Percentiles rank a stretch among this genome's conserved stretches.
These are phyloP conservation scores for Epiblema foenella DNA, from an alignment of 2,888 invertebrate species.

Conservation along the genomic window DNA sequence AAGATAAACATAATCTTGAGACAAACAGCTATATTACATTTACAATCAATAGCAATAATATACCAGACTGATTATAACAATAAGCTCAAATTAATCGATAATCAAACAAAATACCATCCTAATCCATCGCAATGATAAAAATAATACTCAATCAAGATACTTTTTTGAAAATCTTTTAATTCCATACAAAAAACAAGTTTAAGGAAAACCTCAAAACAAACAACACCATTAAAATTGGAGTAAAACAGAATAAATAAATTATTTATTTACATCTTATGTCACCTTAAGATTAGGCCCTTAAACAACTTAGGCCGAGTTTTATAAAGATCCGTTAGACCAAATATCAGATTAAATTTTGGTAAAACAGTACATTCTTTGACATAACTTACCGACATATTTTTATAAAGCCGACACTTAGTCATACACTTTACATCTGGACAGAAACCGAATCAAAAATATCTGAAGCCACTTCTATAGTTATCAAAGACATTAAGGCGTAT, in stretches of 20 bases:
- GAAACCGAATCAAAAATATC: not conserved
- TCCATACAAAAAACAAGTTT: slow-evolving; percentile 64
- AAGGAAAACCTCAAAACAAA: slow-evolving; percentile 66
- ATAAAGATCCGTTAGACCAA: no score
- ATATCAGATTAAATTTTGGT: no score
- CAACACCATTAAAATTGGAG: slow-evolving; percentile 61
- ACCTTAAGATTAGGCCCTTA: slow-evolving; percentile 51
- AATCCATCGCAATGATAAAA: slow-evolving; percentile 32
- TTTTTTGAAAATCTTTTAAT: slow-evolving; percentile 63
- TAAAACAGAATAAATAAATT: slow-evolving; percentile 55
- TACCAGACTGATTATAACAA: slow-evolving; percentile 12
- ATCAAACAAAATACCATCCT: slow-evolving; percentile 18
- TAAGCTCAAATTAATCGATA: slow-evolving; percentile 28
- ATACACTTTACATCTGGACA: not conserved
- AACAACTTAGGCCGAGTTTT: not conserved
- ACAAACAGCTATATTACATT: slow-evolving; percentile 1
- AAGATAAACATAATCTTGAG: not conserved
- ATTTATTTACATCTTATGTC: slow-evolving; percentile 61
- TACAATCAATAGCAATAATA: slow-evolving; percentile 12
- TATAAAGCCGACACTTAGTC: not conserved
- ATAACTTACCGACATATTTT: no score
- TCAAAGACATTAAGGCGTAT: not conserved
- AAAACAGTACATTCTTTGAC: no score
- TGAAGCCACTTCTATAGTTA: not conserved
- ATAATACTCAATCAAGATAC: slow-evolving; percentile 37